Conservation (phyloP, 2,113 vertebrate genomes). For the Crypturellus undulatus region DNA sequence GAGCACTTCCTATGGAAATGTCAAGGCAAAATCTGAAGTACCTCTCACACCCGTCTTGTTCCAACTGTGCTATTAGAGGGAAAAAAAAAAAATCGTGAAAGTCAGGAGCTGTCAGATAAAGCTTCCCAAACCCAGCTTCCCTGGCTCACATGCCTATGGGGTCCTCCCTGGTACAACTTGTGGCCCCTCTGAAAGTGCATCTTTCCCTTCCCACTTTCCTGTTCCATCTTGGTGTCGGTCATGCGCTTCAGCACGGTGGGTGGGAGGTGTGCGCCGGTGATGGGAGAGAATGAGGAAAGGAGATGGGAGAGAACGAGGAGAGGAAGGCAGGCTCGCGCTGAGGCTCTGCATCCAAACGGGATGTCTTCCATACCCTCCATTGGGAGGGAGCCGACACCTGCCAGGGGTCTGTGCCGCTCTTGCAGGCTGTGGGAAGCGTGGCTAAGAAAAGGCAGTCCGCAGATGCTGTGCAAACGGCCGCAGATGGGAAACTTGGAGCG, state of each 20-base stretch:
- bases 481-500: background rate
- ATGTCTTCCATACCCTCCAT: too few species aligned
- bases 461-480: background rate
- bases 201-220: background rate
- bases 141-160: too few species aligned
- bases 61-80: background rate
- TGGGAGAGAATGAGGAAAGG: background rate
- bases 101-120: background rate
- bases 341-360: background rate
- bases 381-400: fast-evolving
- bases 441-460: background rate
- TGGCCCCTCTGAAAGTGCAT: too few species aligned
- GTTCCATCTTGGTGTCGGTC: background rate
- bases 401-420: background rate
- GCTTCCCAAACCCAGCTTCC: too few species aligned
- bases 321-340: background rate
- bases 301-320: background rate
- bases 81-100: background rate
- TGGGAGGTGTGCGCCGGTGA: background rate
- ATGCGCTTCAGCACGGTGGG: fast-evolving
- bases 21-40: background rate
- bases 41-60: background rate
- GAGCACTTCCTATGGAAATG: background rate
- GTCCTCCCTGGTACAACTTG: too few species aligned
- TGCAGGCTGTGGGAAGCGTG: background rate